These are phyloP conservation scores for Steinernema hermaphroditum DNA, from an alignment of 2,888 invertebrate species.

Conservation along the genomic window DNA sequence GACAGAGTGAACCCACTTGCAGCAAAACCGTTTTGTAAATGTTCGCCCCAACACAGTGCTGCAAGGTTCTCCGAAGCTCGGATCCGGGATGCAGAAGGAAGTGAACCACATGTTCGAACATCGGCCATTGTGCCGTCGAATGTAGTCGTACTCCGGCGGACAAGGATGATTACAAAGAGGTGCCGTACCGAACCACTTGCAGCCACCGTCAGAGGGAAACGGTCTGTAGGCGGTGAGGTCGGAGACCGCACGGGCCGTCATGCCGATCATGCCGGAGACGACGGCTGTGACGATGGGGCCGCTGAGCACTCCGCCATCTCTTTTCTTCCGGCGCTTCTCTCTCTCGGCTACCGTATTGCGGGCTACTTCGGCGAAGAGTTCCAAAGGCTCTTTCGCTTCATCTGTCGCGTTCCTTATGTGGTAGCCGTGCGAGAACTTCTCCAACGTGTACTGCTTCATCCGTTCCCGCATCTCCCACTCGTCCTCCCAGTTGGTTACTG, in stretches of 20 bases:
- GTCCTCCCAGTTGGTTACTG: slow-evolving; percentile 32
- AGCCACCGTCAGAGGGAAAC: slow-evolving; percentile 50
- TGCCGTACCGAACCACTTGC: slow-evolving; percentile 62
- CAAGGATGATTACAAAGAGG: slow-evolving; percentile 62
- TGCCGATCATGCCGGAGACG: slow-evolving; percentile 63
- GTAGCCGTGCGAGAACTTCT: slow-evolving; percentile 34
- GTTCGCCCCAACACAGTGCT: slow-evolving; percentile 58
- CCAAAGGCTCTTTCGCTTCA: not conserved
- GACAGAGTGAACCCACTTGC: slow-evolving; percentile 48
- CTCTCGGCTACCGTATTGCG: not conserved
- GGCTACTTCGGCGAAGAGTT: not conserved
- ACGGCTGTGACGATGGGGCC: slow-evolving; percentile 59
- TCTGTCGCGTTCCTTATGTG: slow-evolving; percentile 8
- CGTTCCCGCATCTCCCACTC: slow-evolving; percentile 32
- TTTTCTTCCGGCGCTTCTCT: slow-evolving; percentile 35
- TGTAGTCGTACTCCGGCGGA: slow-evolving; percentile 60
- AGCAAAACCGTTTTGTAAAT: slow-evolving; percentile 61
- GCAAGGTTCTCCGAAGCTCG: slow-evolving; percentile 62
- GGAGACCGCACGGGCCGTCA: slow-evolving; percentile 42
- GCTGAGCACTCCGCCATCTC: slow-evolving; percentile 54
- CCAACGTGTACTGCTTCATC: slow-evolving; percentile 30
- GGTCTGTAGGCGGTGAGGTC: slow-evolving; percentile 57
- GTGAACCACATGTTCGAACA: slow-evolving; percentile 60
- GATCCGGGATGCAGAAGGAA: slow-evolving; percentile 56
- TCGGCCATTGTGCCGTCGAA: slow-evolving; percentile 57